Base-by-base conservation (phyloP, 1,140 invertebrate species). In the Philaenus spumarius region DNA sequence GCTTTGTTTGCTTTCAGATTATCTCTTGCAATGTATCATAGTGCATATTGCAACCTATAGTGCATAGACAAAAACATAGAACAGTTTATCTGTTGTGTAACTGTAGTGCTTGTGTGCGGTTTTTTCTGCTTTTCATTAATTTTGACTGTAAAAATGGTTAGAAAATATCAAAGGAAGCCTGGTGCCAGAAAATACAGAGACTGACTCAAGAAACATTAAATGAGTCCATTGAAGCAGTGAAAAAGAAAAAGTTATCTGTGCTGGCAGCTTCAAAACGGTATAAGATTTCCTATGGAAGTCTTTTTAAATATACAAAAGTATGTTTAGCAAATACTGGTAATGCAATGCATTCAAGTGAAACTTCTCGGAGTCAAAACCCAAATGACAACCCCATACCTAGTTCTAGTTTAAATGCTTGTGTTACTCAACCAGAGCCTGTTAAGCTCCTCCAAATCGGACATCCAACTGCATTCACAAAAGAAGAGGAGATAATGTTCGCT, bases 121-220 rank as follows among this genome's bases (percentile, higher is more conserved):
- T 43, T 15, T 43, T 15, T 43, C 40, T 7, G 40, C 5, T 43
- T 43, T 19, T 15, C n/a, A 19, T 43, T 43, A 43, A 43, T 14
- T 43, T 43, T 43, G 40, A 6, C 5, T 43, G 40, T 43, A 43
- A 43, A 15, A 43, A 43, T 43, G 40, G 40, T 43, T 43, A 43
- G 40, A 43, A 43, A 14, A 43, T 43, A 43, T 43, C n/a, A 43
- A 43, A 43, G 20, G 40, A 43, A 43, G 20, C 4, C 20, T 14
- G 40, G 40, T 43, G 40, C 40, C 5, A 43, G 40, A 43, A 15
- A 4, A 15, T 43, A 7, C n/a, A 43, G 40, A 43, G 20, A 43
- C 20, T 43, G 20, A 43, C n/a, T 43, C n/a, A 43, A 15, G 40
- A 43, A 43, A 14, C n/a, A 19, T 43, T 43, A 19, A 14, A 43